Percentiles rank a stretch among this genome's conserved stretches.
Conservation (phyloP, 2,797 vertebrate genomes). For the Chloroceryle amazona region DNA sequence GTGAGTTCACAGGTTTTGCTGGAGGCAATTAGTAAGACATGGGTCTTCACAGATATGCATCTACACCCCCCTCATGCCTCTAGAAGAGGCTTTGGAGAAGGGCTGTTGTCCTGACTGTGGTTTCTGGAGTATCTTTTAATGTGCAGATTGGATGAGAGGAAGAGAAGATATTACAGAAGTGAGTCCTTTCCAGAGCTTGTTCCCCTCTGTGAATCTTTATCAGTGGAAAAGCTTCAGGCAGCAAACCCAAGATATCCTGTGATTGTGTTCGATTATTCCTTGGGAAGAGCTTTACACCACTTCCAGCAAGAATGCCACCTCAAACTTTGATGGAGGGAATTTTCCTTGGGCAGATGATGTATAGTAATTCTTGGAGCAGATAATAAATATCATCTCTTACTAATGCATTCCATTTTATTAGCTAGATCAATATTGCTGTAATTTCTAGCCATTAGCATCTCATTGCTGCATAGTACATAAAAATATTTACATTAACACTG, state of each 20-base stretch:
- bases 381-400: constrained; percentile 76
- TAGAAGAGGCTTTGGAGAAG: not conserved
- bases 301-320: constrained; percentile 45
- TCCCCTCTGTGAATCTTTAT: constrained; percentile 12
- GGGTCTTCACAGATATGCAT: fast-evolving
- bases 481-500: constrained; percentile 85
- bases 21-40: not conserved
- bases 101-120: not conserved
- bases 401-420: constrained; percentile 84
- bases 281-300: not conserved
- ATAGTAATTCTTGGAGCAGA: constrained; percentile 66
- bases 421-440: constrained; percentile 84
- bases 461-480: constrained; percentile 79
- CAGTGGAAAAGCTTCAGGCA: constrained; percentile 11
- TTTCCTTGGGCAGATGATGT: constrained; percentile 72
- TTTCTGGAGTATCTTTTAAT: not conserved
- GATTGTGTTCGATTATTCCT: not conserved
- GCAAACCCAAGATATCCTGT: not conserved
- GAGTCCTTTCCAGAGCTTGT: not conserved
- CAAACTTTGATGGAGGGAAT: constrained; percentile 26
- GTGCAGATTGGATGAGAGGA: not conserved
- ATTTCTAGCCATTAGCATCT: constrained; percentile 83
- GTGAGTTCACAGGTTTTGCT: not conserved
- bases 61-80: not conserved
- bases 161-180: not conserved